Conservation (phyloP, 2,888 invertebrate genomes). For the Epinotia ramella region DNA sequence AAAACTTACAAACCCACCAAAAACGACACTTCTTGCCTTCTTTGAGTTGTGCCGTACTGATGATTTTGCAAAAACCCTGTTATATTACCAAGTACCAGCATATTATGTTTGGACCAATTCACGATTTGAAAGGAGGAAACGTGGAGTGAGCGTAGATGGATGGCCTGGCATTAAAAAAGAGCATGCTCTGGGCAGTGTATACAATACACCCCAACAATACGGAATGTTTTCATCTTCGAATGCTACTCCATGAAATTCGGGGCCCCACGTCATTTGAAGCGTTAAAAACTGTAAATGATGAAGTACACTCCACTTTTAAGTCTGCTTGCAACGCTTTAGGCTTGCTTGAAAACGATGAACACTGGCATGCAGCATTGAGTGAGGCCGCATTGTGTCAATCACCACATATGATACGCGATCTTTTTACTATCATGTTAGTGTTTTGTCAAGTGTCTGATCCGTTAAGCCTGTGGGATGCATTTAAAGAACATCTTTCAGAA, state of each 20-base stretch:
- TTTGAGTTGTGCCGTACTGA: not conserved
- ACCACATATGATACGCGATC: constrained; percentile 1
- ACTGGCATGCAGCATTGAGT: not conserved
- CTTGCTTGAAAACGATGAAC: not conserved
- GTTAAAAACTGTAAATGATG: not conserved
- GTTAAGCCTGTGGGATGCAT: too few species aligned
- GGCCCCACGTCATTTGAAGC: not conserved
- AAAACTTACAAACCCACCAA: not conserved
- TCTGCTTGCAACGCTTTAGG: not conserved
- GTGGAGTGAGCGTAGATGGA: not conserved
- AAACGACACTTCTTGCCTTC: constrained; percentile 5
- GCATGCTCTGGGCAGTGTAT: not conserved
- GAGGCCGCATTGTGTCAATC: constrained; percentile 11
- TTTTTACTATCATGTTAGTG: not conserved
- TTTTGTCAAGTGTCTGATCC: too few species aligned
- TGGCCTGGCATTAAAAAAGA: constrained; percentile 17
- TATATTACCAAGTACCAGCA: constrained; percentile 6
- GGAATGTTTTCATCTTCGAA: not conserved
- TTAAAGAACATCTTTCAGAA: too few species aligned
- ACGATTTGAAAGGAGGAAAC: not conserved
- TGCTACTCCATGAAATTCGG: not conserved
- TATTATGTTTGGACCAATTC: not conserved
- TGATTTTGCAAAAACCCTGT: not conserved
- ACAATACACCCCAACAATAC: constrained; percentile 6
- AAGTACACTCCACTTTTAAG: not conserved